These are phyloP conservation scores for Dipodomys ordii DNA, from an alignment of 2,113 vertebrate genomes.

Conservation along the genomic window DNA sequence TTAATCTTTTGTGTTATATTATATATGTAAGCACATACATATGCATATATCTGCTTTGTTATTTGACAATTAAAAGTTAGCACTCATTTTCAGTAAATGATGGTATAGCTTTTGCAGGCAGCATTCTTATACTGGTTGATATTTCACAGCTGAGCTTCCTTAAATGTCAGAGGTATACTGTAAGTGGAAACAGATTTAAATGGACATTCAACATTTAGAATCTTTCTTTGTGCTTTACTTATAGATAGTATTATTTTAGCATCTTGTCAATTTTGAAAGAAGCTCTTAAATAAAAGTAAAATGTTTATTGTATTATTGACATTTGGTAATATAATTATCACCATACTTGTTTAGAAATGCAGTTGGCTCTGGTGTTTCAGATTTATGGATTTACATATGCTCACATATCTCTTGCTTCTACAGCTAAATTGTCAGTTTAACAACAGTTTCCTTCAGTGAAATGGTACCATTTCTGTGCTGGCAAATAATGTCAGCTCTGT, in stretches of 20 bases:
- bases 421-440: not conserved
- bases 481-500: not conserved
- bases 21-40: not conserved
- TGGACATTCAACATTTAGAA: not conserved
- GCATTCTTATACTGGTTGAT: not conserved
- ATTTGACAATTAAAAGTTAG: not conserved
- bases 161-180: not conserved
- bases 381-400: not conserved
- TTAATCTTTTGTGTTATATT: not conserved
- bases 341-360: not conserved
- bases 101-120: not conserved
- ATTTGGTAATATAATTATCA: not conserved
- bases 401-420: not conserved
- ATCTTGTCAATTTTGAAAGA: not conserved
- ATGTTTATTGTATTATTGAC: no score
- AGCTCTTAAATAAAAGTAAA: no score
- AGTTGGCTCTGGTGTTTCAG: not conserved
- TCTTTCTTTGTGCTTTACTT: not conserved
- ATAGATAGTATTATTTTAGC: not conserved
- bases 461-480: not conserved
- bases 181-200: slow-evolving; percentile 15
- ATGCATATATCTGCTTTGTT: not conserved
- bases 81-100: not conserved
- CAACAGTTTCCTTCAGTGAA: not conserved
- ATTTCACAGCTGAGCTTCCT: not conserved